Conservation (phyloP, 2,113 vertebrate genomes). For the Emydura subglobosa region DNA sequence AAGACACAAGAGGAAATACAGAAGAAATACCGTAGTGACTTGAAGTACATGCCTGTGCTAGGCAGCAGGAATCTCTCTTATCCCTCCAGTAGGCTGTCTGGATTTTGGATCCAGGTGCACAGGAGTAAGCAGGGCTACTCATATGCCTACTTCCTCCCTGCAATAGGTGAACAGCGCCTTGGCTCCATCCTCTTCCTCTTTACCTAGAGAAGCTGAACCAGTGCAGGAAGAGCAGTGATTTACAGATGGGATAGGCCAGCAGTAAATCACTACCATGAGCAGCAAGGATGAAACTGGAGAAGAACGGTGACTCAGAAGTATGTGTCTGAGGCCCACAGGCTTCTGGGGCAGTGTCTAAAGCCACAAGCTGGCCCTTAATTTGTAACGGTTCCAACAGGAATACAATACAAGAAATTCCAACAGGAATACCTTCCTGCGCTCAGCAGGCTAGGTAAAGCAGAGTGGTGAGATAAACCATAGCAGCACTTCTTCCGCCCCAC, state of each 20-base stretch:
- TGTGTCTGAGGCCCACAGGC: background rate
- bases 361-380: slow-evolving; percentile 23
- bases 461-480: background rate
- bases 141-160: rapidly evolving
- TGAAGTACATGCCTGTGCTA: background rate
- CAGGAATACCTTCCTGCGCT: background rate
- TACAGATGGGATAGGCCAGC: background rate
- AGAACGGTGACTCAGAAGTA: background rate
- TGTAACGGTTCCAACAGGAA: slow-evolving; percentile 40
- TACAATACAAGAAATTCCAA: no score
- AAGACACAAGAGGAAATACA: background rate
- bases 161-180: rapidly evolving
- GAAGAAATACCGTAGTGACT: background rate
- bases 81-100: background rate
- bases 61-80: background rate
- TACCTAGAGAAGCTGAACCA: background rate
- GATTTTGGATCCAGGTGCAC: background rate
- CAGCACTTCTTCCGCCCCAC: background rate
- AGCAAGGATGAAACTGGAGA: slow-evolving; percentile 46
- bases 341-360: background rate
- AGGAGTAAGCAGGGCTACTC: background rate
- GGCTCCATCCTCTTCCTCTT: rapidly evolving
- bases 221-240: background rate
- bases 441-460: rapidly evolving
- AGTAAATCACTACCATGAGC: rapidly evolving